Conservation (phyloP, 2,888 invertebrate species). For the Pogonocherus hispidulus region DNA sequence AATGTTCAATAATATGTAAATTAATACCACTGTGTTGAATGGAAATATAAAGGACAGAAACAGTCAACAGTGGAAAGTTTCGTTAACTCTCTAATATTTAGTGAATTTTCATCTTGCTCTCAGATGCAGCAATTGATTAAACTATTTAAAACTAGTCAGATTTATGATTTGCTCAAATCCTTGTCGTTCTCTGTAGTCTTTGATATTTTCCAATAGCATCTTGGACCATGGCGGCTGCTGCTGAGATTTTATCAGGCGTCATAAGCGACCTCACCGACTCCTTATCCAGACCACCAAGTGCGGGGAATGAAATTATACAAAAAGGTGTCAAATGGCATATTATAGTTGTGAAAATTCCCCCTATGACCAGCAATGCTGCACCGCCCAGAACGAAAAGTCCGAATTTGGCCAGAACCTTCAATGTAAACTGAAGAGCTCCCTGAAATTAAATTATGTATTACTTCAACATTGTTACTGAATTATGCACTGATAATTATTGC, state of each 20-base stretch:
- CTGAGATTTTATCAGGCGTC: conserved; percentile 73
- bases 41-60: too few species aligned
- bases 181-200: conserved; percentile 58
- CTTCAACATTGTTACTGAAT: background rate
- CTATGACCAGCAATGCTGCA: conserved; percentile 69
- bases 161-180: background rate
- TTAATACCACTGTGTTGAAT: too few species aligned
- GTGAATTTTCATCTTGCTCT: too few species aligned
- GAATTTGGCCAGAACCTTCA: conserved; percentile 66
- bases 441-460: conserved; percentile 47
- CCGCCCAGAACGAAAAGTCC: conserved; percentile 68
- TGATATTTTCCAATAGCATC: conserved; percentile 76
- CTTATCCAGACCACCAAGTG: conserved; percentile 60
- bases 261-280: conserved; percentile 73
- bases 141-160: too few species aligned
- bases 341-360: conserved; percentile 72
- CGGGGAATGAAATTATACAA: conserved; percentile 73
- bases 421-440: conserved; percentile 57
- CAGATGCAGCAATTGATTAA: too few species aligned
- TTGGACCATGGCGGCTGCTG: conserved; percentile 74
- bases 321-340: conserved; percentile 76
- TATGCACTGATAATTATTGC: background rate
- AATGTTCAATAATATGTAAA: too few species aligned
- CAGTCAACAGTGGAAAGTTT: too few species aligned
- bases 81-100: too few species aligned